Evolutionary conservation across 2,113 vertebrate genomes (phyloP).

Genomic region (Xenopus borealis): DNA sequence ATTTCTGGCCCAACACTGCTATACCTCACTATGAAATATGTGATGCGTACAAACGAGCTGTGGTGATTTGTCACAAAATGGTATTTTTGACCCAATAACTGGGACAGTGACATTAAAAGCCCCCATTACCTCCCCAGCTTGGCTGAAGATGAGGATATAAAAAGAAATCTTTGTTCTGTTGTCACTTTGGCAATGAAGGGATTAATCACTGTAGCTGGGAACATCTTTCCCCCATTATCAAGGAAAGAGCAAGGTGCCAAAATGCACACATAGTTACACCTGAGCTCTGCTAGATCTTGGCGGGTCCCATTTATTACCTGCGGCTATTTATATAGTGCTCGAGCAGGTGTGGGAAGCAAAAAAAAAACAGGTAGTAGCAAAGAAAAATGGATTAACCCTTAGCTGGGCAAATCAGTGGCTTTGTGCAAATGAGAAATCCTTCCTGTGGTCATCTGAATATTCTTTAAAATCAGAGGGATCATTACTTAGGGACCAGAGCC

Average conservation of each 20-base stretch:
- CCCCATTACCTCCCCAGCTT: slow-evolving; percentile 10
- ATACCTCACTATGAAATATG: slow-evolving; percentile 4
- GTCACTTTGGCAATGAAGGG: slow-evolving; percentile 22
- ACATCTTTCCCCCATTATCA: not conserved
- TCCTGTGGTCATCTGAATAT: too few species aligned
- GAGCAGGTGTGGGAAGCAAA: slow-evolving; percentile 23
- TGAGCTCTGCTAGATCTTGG: slow-evolving; percentile 33
- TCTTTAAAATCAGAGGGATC: too few species aligned
- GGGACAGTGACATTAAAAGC: slow-evolving; percentile 10
- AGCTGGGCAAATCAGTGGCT: not conserved
- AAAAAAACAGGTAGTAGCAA: slow-evolving; percentile 9
- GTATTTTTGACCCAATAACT: slow-evolving; percentile 20
- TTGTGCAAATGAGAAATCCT: not conserved
- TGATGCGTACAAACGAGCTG: not conserved
- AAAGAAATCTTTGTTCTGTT: slow-evolving; percentile 9
- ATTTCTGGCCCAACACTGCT: too few species aligned
- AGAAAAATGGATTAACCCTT: slow-evolving; percentile 23
- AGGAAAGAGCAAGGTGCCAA: slow-evolving; percentile 26
- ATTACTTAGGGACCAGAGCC: too few species aligned
- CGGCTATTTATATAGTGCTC: slow-evolving; percentile 27
- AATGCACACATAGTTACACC: slow-evolving; percentile 35
- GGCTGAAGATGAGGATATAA: not conserved
- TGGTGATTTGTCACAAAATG: slow-evolving; percentile 6
- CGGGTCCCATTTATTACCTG: slow-evolving; percentile 37
- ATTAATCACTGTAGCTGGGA: slow-evolving; percentile 33